A percentile compares a stretch with the other conserved stretches of the same genome.
Evolutionary conservation across 2,888 invertebrate genomes (phyloP).

Genomic region (Camptogramma bilineatum): DNA sequence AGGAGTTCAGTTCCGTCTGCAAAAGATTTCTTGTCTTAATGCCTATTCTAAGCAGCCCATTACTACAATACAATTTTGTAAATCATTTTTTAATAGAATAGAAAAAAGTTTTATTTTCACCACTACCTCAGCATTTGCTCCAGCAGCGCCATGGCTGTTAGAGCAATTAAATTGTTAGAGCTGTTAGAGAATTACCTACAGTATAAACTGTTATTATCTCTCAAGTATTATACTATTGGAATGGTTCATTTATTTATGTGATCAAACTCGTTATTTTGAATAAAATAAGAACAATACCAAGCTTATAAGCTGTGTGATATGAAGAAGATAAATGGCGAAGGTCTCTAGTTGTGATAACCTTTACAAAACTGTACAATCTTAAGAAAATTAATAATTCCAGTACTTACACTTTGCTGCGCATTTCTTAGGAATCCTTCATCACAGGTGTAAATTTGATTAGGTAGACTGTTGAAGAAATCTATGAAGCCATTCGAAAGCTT

Average conservation of each 20-base stretch:
- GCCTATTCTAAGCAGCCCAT: no score
- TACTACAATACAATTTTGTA: no score
- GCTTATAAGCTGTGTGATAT: constrained; percentile 19
- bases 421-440: constrained; percentile 74
- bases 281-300: constrained; percentile 9
- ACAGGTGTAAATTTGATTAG: constrained; percentile 73
- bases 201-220: no score
- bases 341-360: constrained; percentile 47
- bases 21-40: constrained; percentile 37
- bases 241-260: neutral
- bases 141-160: no score
- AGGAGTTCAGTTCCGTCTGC: constrained; percentile 62
- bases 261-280: neutral
- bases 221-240: no score
- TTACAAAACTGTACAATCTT: constrained; percentile 13
- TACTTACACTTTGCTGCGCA: constrained; percentile 78
- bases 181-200: neutral
- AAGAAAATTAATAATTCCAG: constrained; percentile 18
- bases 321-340: constrained; percentile 29
- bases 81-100: no score
- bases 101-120: no score
- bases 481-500: constrained; percentile 71
- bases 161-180: no score
- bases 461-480: constrained; percentile 77
- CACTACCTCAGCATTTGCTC: no score